phyloP scores from a whole-genome alignment of 2,113 vertebrate species.

The Gopherus evgoodei region DNA sequence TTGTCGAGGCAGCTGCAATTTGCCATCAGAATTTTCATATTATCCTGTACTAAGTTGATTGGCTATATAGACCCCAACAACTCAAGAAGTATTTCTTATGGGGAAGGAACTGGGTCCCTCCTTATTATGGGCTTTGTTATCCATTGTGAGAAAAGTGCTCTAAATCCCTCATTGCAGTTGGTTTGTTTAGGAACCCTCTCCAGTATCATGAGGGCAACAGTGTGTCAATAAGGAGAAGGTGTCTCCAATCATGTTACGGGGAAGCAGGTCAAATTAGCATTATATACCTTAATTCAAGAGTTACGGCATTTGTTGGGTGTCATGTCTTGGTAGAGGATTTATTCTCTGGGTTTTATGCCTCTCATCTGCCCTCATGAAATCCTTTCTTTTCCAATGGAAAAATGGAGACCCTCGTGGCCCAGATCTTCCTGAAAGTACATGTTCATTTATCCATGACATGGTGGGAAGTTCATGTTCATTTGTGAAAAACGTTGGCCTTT shows the following conservation, averaged over 20 bases:
- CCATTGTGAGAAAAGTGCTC: not conserved
- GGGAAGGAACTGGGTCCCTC: not conserved
- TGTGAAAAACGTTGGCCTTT: not conserved
- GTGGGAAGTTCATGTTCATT: not conserved
- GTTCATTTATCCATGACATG: not conserved
- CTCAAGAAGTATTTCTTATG: not conserved
- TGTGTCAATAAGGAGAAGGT: not conserved
- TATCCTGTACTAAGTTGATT: accelerated
- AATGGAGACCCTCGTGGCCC: not conserved
- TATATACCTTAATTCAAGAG: not conserved
- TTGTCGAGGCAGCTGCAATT: accelerated
- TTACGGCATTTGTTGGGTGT: not conserved
- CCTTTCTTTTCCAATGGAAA: not conserved
- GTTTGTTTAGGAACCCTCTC: not conserved
- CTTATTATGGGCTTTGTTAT: accelerated
- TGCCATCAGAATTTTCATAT: not conserved
- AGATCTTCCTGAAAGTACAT: not conserved
- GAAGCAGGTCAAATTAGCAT: not conserved
- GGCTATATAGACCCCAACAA: not conserved
- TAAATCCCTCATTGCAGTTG: not conserved
- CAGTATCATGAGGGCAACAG: not conserved
- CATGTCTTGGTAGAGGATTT: not conserved
- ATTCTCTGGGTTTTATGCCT: not conserved
- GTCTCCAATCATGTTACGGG: not conserved
- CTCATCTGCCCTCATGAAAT: not conserved